Conservation (phyloP, 2,888 invertebrate species). For the Zygothrica quintamaculata region DNA sequence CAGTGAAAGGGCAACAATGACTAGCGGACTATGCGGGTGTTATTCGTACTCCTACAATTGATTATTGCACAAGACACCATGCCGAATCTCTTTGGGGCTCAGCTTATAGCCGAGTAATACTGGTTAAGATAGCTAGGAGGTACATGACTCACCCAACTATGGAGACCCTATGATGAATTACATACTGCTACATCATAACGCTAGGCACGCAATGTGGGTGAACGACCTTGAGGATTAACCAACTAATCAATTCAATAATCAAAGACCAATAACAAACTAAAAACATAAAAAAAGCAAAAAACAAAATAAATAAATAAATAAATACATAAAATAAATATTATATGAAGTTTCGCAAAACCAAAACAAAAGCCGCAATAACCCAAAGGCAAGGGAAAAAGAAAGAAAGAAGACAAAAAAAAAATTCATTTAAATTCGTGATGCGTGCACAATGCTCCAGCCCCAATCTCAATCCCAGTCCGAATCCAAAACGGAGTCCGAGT, state of each 20-base stretch:
- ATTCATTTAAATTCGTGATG: constrained; percentile 52
- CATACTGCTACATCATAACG: constrained; percentile 36
- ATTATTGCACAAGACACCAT: constrained; percentile 40
- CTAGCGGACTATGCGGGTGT: constrained; percentile 43
- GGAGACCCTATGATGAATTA: constrained; percentile 8
- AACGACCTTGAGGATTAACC: constrained; percentile 72
- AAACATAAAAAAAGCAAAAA: constrained; percentile 16
- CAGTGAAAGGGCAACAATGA: constrained; percentile 43
- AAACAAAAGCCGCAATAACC: constrained; percentile 47
- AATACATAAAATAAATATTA: constrained; percentile 52
- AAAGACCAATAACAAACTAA: constrained; percentile 35
- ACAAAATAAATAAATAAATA: no score
- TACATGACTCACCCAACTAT: constrained; percentile 30
- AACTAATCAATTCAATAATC: constrained; percentile 61
- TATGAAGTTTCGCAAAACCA: constrained; percentile 64
- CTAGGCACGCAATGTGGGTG: constrained; percentile 70
- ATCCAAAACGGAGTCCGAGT: no score
- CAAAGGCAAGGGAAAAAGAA: constrained; percentile 17
- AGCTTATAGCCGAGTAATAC: not conserved
- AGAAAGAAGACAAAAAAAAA: constrained; percentile 27
- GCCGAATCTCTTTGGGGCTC: not conserved
- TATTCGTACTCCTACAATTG: constrained; percentile 11
- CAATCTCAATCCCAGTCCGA: constrained; percentile 14
- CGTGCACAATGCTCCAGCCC: constrained; percentile 35
- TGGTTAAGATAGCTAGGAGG: not conserved